Conservation (phyloP, 2,888 invertebrate species). For the Heteropelma amictum region DNA sequence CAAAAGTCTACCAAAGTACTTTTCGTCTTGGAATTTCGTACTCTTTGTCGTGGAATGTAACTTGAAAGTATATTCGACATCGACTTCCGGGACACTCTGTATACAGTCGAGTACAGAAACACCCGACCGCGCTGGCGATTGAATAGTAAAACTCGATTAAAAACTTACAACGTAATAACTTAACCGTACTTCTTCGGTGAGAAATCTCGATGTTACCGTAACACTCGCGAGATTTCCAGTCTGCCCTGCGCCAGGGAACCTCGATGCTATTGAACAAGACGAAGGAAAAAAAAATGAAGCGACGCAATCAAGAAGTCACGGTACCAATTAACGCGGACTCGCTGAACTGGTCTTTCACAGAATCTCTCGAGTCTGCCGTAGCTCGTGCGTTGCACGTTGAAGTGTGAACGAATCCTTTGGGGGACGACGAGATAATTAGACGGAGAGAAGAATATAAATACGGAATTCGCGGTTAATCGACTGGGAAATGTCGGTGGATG, state of each 20-base stretch:
- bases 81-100: too few species aligned
- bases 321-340: slow-evolving; percentile 37
- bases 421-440: slow-evolving; percentile 8
- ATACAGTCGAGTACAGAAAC: too few species aligned
- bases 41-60: too few species aligned
- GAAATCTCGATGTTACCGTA: slow-evolving; percentile 9
- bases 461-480: background rate
- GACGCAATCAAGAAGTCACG: slow-evolving; percentile 16
- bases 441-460: background rate
- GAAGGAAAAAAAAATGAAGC: background rate
- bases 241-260: background rate
- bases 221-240: slow-evolving; percentile 1
- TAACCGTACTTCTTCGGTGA: background rate
- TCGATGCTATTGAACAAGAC: slow-evolving; percentile 8
- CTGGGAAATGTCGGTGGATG: background rate
- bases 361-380: slow-evolving; percentile 3
- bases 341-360: slow-evolving; percentile 36
- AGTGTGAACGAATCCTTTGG: slow-evolving; percentile 29
- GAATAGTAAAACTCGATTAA: slow-evolving; percentile 43
- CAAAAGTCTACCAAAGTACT: too few species aligned
- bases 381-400: background rate
- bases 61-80: too few species aligned
- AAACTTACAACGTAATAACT: slow-evolving; percentile 19
- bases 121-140: slow-evolving; percentile 10
- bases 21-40: too few species aligned